phyloP scores from a whole-genome alignment of 2,797 vertebrate species.

The Sebastiscus tertius region DNA sequence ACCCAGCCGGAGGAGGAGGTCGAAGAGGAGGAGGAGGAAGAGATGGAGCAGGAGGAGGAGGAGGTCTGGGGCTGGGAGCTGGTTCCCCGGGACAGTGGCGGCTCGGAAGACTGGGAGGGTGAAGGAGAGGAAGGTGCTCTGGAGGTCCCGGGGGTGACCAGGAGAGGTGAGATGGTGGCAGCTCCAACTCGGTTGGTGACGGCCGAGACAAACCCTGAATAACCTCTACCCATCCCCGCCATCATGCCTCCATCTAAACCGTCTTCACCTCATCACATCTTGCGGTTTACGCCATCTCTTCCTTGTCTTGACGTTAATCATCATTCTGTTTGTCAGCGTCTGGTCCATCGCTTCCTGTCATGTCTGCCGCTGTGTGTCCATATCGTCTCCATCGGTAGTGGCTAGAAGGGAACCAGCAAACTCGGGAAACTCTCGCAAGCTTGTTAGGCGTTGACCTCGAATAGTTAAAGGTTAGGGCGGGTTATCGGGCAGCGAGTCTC shows the following conservation, averaged over 20 bases:
- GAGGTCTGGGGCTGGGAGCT: constrained; percentile 84
- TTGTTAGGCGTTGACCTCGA: too few relatives aligned
- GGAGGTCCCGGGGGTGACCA: constrained; percentile 86
- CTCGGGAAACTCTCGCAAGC: too few relatives aligned
- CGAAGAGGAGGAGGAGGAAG: constrained; percentile 73
- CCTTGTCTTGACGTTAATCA: constrained; percentile 29
- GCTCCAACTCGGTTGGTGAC: constrained; percentile 70
- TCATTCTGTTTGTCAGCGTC: constrained; percentile 21
- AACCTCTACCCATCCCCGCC: constrained; percentile 73
- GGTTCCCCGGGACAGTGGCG: constrained; percentile 77
- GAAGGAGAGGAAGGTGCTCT: constrained; percentile 77
- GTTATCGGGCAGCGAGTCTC: too few relatives aligned
- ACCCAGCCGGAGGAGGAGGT: constrained; percentile 83
- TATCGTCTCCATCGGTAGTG: background rate
- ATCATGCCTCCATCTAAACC: constrained; percentile 66
- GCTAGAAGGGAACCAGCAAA: too few relatives aligned
- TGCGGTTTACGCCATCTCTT: constrained; percentile 17
- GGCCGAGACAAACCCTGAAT: constrained; percentile 71
- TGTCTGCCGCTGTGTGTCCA: background rate
- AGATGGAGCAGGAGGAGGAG: constrained; percentile 69
- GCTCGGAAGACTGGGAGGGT: constrained; percentile 82
- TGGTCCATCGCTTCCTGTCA: constrained; percentile 31
- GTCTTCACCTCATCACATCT: constrained; percentile 53
- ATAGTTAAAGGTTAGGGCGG: too few relatives aligned
- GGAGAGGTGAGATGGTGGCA: constrained; percentile 88